Percentiles rank a stretch among this genome's conserved stretches.
Evolutionary conservation across 2,888 invertebrate genomes (phyloP).

Genomic region (Clivina fossor): DNA sequence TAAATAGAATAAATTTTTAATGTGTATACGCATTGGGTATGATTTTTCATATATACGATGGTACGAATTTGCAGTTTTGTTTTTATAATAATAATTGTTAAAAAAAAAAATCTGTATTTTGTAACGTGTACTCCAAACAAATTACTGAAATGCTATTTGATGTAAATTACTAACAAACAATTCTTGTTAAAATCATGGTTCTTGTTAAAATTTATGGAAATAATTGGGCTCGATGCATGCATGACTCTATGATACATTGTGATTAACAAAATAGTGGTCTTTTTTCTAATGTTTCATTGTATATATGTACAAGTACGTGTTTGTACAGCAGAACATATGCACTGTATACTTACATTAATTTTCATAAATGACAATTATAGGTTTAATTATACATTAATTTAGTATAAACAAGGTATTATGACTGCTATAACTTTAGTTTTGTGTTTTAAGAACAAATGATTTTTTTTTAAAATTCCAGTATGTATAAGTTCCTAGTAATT

Average conservation of each 20-base stretch:
- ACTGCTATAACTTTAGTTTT: constrained; percentile 28
- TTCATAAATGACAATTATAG: constrained; percentile 24
- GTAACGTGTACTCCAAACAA: constrained; percentile 18
- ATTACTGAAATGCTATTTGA: constrained; percentile 22
- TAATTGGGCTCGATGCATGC: constrained; percentile 30
- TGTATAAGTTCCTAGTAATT: constrained; percentile 33
- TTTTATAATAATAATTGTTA: neutral
- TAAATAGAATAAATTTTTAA: constrained; percentile 25
- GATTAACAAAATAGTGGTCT: constrained; percentile 24
- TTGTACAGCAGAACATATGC: constrained; percentile 27
- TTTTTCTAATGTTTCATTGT: constrained; percentile 26
- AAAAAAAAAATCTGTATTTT: constrained; percentile 17
- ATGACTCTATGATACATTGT: constrained; percentile 28
- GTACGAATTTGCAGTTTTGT: constrained; percentile 6
- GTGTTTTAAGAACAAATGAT: constrained; percentile 28
- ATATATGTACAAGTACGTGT: constrained; percentile 28
- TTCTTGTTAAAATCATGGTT: constrained; percentile 30
- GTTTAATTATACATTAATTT: constrained; percentile 13
- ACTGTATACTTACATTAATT: constrained; percentile 29
- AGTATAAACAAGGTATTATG: constrained; percentile 30
- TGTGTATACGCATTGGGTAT: constrained; percentile 21
- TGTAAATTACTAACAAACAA: constrained; percentile 32
- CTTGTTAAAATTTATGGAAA: constrained; percentile 30
- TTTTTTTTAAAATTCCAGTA: constrained; percentile 33
- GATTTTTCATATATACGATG: constrained; percentile 6